Conservation (phyloP, 2,113 vertebrate genomes). For the Galemys pyrenaicus region DNA sequence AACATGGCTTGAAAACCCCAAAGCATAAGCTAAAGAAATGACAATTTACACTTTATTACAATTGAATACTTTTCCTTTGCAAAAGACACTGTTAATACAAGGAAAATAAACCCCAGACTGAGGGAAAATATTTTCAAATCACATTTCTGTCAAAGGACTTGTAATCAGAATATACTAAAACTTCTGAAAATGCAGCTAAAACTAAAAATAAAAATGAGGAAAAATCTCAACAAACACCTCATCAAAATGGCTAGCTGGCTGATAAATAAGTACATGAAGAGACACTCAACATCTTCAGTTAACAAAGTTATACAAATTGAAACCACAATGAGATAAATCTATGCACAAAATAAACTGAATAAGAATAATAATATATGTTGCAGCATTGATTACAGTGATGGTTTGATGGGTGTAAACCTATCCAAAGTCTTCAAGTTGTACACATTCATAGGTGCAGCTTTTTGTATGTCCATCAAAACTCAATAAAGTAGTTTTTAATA, state of each 20-base stretch:
- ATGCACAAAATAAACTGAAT: neutral
- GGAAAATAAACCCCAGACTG: neutral
- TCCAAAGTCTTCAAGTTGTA: too few species aligned
- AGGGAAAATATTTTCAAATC: neutral
- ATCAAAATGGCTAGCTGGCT: neutral
- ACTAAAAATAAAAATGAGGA: neutral
- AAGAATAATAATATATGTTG: neutral
- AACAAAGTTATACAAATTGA: neutral
- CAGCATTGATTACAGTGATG: neutral
- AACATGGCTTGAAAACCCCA: neutral
- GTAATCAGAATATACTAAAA: neutral
- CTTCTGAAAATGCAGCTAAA: neutral
- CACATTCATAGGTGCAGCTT: too few species aligned
- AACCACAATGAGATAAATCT: neutral
- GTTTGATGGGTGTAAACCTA: neutral
- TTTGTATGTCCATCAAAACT: neutral
- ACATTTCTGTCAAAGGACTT: neutral
- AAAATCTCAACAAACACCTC: neutral
- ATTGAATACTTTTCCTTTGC: neutral
- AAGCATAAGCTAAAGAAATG: neutral
- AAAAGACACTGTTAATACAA: neutral
- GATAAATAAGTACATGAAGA: neutral
- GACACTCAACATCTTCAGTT: neutral
- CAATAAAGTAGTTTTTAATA: neutral
- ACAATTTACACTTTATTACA: neutral